Evolutionary conservation across 2,797 vertebrate genomes (phyloP).

Genomic region (Muscicapa comitata): DNA sequence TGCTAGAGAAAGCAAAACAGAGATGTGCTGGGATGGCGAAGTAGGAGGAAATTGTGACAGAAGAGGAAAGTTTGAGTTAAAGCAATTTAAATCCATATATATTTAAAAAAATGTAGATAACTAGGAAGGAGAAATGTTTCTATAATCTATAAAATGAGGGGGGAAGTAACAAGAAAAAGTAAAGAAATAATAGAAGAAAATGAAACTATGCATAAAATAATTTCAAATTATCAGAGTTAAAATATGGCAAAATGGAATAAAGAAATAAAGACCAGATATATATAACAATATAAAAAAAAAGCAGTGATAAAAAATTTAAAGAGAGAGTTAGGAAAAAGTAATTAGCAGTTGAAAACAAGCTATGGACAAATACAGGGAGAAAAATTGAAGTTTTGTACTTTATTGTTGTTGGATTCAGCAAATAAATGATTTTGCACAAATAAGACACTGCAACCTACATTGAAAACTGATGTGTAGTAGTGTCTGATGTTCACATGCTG

Average conservation of each 20-base stretch:
- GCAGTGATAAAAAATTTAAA: background rate
- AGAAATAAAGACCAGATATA: background rate
- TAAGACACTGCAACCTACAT: background rate
- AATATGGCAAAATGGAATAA: background rate
- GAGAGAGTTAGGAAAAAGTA: background rate
- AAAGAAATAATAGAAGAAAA: background rate
- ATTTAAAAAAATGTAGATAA: background rate
- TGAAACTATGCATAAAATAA: background rate
- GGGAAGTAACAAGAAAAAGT: background rate
- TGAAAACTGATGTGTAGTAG: background rate
- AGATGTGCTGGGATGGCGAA: background rate
- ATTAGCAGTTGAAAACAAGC: background rate
- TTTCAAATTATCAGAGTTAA: background rate
- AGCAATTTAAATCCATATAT: background rate
- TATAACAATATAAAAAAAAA: background rate
- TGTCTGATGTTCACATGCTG: background rate
- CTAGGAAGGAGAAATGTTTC: background rate
- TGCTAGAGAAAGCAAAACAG: background rate
- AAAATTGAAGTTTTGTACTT: background rate
- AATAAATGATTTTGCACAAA: background rate
- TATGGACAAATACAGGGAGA: background rate
- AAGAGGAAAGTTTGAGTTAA: background rate
- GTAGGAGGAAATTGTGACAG: background rate
- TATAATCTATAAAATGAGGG: background rate
- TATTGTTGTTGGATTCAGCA: background rate